phyloP scores from a whole-genome alignment of 2,797 vertebrate species.

The Thalassophryne amazonica region DNA sequence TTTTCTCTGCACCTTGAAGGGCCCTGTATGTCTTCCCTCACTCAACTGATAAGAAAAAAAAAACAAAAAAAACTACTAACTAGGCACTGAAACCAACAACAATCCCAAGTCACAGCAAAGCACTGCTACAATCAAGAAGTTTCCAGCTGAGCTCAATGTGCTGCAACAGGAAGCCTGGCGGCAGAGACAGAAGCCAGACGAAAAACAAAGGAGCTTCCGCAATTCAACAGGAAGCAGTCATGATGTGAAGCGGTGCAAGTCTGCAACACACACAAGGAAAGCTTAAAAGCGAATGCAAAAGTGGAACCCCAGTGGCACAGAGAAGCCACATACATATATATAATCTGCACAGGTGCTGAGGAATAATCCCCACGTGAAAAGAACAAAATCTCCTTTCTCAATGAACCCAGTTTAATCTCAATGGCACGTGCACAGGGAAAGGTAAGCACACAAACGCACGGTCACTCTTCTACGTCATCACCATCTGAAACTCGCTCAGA shows the following conservation, averaged over 20 bases:
- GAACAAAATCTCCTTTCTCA: constrained; percentile 48
- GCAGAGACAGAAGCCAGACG: constrained; percentile 44
- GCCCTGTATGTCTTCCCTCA: too few species aligned
- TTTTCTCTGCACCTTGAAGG: too few species aligned
- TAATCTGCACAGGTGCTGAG: constrained; percentile 49
- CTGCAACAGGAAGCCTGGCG: constrained; percentile 56
- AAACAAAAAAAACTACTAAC: background rate
- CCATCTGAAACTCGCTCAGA: constrained; percentile 12
- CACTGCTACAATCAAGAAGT: constrained; percentile 30
- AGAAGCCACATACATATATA: constrained; percentile 28
- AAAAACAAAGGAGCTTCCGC: constrained; percentile 71
- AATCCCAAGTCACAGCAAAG: background rate
- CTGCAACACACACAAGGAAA: constrained; percentile 19
- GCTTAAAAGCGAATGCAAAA: background rate
- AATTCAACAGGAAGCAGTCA: constrained; percentile 67
- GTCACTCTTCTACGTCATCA: constrained; percentile 14
- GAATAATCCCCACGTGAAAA: constrained; percentile 54
- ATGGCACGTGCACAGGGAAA: constrained; percentile 20
- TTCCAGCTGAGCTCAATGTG: constrained; percentile 26
- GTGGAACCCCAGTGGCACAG: constrained; percentile 1
- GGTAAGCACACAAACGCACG: constrained; percentile 31
- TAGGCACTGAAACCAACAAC: constrained; percentile 6
- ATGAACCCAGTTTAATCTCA: constrained; percentile 56
- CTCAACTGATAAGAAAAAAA: background rate
- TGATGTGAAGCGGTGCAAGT: constrained; percentile 37